Conservation (phyloP, 2,113 vertebrate species). For the Tiliqua scincoides region DNA sequence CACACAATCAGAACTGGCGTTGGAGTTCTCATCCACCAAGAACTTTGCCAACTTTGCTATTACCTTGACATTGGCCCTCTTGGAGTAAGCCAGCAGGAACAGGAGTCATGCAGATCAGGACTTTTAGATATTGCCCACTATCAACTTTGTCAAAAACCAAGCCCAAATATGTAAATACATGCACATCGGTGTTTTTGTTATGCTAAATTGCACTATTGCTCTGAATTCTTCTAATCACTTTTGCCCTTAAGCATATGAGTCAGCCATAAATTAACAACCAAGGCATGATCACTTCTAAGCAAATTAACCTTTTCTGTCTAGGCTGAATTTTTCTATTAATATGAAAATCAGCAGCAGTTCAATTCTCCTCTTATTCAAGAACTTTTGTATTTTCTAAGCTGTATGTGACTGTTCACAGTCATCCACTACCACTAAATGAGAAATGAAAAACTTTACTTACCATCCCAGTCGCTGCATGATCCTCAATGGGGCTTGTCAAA, state of each 20-base stretch:
- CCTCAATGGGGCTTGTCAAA: no score
- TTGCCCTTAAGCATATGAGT: constrained; percentile 74
- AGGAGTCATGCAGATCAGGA: no score
- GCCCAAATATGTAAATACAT: constrained; percentile 49
- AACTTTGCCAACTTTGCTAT: no score
- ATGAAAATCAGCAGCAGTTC: constrained; percentile 73
- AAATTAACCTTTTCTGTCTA: constrained; percentile 79
- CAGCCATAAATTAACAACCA: constrained; percentile 70
- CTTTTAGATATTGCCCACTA: constrained; percentile 17
- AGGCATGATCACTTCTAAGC: constrained; percentile 64
- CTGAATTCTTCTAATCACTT: constrained; percentile 68
- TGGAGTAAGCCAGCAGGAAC: no score
- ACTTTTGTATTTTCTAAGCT: constrained; percentile 61
- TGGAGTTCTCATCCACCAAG: no score
- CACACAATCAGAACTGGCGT: no score
- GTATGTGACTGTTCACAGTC: constrained; percentile 40
- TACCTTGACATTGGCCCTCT: no score
- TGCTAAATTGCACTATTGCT: constrained; percentile 42
- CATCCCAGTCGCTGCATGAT: no score
- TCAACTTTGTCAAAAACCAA: constrained; percentile 44
- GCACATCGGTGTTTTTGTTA: constrained; percentile 44
- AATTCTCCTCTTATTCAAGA: constrained; percentile 55
- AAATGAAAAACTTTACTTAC: no score
- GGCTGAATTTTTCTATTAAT: constrained; percentile 72
- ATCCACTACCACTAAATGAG: background rate